Percentiles rank a stretch among this genome's conserved stretches.
phyloP scores from a whole-genome alignment of 2,797 vertebrate genomes.

The Sarcoramphus papa region DNA sequence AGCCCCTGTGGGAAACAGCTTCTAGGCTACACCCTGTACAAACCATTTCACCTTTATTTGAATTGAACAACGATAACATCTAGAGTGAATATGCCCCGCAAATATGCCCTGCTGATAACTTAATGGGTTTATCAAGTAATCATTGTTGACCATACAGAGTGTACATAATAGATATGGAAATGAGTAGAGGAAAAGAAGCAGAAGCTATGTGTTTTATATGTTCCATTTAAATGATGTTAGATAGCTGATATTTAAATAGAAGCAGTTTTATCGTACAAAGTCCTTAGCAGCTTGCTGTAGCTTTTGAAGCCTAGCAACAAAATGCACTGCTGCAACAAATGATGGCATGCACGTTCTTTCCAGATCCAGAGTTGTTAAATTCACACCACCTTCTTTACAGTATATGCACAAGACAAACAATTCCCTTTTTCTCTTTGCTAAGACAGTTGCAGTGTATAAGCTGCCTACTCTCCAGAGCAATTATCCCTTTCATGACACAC shows the following conservation, averaged over 20 bases:
- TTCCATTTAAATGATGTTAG: not conserved
- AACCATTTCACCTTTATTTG: not conserved
- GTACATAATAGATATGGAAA: not conserved
- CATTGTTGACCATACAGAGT: not conserved
- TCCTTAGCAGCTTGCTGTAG: slow-evolving; percentile 4
- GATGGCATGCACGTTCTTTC: not conserved
- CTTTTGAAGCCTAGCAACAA: slow-evolving; percentile 8
- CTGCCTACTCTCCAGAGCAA: not conserved
- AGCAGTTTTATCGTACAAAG: not conserved
- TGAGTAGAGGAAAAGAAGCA: not conserved
- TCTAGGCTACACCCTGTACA: not conserved
- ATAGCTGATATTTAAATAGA: not conserved
- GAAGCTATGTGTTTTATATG: not conserved
- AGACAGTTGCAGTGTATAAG: not conserved
- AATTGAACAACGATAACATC: not conserved
- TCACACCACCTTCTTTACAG: slow-evolving; percentile 14
- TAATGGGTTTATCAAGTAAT: not conserved
- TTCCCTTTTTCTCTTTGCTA: slow-evolving; percentile 5
- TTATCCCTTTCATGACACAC: slow-evolving; percentile 7
- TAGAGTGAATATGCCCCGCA: not conserved
- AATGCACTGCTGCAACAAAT: slow-evolving; percentile 26
- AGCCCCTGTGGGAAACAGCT: not conserved
- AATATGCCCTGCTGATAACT: not conserved
- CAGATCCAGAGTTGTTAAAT: not conserved
- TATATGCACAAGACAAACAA: not conserved